Base-by-base conservation (phyloP, 2,888 invertebrate genomes). In the Caenorhabditis doughertyi region DNA sequence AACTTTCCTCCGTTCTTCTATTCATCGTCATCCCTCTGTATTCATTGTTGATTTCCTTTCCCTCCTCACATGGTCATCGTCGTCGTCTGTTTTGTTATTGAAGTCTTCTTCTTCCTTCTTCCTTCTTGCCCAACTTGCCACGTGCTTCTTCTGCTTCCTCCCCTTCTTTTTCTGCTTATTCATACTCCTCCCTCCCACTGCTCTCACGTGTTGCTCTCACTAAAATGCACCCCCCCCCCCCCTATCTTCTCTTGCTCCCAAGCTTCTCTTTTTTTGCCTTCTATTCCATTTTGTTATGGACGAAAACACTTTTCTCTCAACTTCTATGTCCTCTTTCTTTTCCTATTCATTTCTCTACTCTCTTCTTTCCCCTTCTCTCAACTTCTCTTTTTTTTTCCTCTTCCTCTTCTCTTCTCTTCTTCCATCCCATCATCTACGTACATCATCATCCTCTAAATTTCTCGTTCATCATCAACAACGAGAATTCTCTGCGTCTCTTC, bases 301-400 rank as follows among this genome's bases (percentile, higher is more conserved):
- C 47, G 47, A 47, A 47, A 47, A 47, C 18, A 47, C 11, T 9
- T 62, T 65, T 29, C 44, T 58, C 39, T 76, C 55, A n/a, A n/a
- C n/a, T n/a, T 23, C 56, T 56, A 25, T 47, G 35, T 16, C n/a
- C 8, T 25, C 2, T 23, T 8, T 13, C 23, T 21, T n/a, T 51
- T 23, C 23, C 51, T 21, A 4, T 32, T 32, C 23, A 8, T 51
- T 23, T 16, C 27, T 3, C 29, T 71, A 35, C 51, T n/a, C 25
- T 49, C 39, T 51, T 71, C 49, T 58, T 58, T 44, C 56, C 29
- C 7, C 35, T 25, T 11, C 18, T 67, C 67, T 67, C 51, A 29
- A 5, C 21, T 13, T 18, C 44, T 29, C 47, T 58, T 47, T 47
- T 7, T 21, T 47, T 9, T 47, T 23, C 32, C 9, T 21, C 35